Percentiles rank a stretch among this genome's conserved stretches.
These are phyloP conservation scores for Apis cerana DNA, from an alignment of 1,140 invertebrate species.

Conservation along the genomic window DNA sequence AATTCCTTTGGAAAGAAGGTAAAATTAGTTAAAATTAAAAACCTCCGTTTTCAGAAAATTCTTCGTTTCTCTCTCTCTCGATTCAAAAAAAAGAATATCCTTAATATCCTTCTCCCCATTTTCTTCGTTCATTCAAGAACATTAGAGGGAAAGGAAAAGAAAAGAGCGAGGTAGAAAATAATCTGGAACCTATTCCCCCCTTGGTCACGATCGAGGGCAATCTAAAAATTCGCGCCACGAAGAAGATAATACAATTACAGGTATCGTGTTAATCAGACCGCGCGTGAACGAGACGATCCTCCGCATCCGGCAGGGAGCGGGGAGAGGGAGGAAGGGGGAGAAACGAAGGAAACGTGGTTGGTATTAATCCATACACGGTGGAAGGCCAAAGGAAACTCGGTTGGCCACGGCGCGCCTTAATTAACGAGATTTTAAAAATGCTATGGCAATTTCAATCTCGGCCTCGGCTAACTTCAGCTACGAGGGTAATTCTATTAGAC, in stretches of 20 bases:
- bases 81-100: no score
- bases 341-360: slow-evolving; percentile 20
- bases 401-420: slow-evolving; percentile 58
- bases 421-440: slow-evolving; percentile 79
- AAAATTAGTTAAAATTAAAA: no score
- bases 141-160: background rate
- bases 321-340: background rate
- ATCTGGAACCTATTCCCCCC: slow-evolving; percentile 2
- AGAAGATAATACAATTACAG: slow-evolving; percentile 43
- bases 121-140: background rate
- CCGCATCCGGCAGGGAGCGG: background rate
- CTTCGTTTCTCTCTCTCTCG: no score
- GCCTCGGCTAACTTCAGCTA: slow-evolving; percentile 74
- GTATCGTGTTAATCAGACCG: slow-evolving; percentile 33
- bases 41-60: no score
- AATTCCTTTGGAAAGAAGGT: no score
- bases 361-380: slow-evolving; percentile 42
- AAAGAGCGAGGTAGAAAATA: background rate
- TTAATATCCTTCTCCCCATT: background rate
- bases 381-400: slow-evolving; percentile 23
- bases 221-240: slow-evolving; percentile 31
- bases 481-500: slow-evolving; percentile 80
- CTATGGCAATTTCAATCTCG: slow-evolving; percentile 79
- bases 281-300: slow-evolving; percentile 38
- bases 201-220: slow-evolving; percentile 8